A percentile compares a stretch with the other conserved stretches of the same genome.
phyloP scores from a whole-genome alignment of 2,888 invertebrate species.

The Acleris holmiana region DNA sequence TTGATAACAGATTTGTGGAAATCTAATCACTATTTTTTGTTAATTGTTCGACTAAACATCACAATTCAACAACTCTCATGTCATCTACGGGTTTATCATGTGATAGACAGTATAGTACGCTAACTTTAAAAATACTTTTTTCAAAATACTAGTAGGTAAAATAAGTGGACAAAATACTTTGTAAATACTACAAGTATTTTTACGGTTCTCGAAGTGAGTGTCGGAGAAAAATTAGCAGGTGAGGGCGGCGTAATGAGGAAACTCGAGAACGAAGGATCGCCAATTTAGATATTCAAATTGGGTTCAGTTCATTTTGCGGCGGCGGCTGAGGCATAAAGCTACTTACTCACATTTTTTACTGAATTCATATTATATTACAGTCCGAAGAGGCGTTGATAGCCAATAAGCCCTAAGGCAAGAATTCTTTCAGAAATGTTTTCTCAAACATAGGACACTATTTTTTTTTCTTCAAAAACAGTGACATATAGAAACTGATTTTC shows the following conservation, averaged over 20 bases:
- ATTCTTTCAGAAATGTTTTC: no score
- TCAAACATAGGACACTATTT: no score
- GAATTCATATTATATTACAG: slow-evolving; percentile 9
- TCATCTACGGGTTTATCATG: no score
- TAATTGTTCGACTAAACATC: no score
- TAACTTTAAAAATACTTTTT: neutral
- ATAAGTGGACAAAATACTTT: slow-evolving; percentile 1
- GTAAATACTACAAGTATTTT: slow-evolving; percentile 14
- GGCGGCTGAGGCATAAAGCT: slow-evolving; percentile 38
- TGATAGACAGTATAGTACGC: no score
- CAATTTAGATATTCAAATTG: slow-evolving; percentile 84
- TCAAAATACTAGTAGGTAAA: neutral
- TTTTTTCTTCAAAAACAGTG: no score
- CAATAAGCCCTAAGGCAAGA: neutral
- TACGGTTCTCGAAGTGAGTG: slow-evolving; percentile 23
- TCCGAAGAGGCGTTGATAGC: neutral
- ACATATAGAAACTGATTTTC: no score
- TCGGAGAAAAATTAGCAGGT: slow-evolving; percentile 72
- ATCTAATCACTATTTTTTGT: no score
- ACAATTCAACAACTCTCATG: no score
- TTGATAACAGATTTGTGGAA: no score
- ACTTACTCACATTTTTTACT: slow-evolving; percentile 28
- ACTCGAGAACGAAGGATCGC: slow-evolving; percentile 71
- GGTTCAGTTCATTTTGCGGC: slow-evolving; percentile 65
- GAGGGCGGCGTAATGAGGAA: slow-evolving; percentile 74